Evolutionary conservation across 2,888 invertebrate genomes (phyloP).

Genomic region (Cataglyphis altisquamis): DNA sequence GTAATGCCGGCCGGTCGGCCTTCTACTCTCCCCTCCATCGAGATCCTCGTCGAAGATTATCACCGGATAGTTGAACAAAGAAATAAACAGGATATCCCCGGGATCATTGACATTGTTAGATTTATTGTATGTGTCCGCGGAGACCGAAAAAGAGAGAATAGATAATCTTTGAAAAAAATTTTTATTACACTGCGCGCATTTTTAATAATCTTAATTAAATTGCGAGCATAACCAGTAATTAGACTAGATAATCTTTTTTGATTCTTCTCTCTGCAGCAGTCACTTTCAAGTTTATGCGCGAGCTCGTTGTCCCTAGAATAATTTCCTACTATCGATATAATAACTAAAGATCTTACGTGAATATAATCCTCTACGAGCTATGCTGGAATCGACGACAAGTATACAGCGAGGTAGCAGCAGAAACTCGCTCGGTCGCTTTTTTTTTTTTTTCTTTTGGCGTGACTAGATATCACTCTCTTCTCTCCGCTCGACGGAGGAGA

Average conservation of each 20-base stretch:
- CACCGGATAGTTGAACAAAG: conserved; percentile 24
- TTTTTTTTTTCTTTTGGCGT: neutral
- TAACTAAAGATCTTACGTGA: conserved; percentile 23
- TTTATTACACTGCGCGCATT: neutral
- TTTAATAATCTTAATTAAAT: conserved; percentile 22
- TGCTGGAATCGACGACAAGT: conserved; percentile 1
- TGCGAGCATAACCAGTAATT: conserved; percentile 6
- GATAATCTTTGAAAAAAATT: neutral
- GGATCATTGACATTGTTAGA: neutral
- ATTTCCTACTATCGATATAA: conserved; percentile 26
- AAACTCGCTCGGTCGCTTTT: conserved; percentile 27
- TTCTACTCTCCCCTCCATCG: conserved; percentile 36
- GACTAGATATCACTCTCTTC: conserved; percentile 32
- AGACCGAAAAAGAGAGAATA: neutral
- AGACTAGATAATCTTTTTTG: conserved; percentile 7
- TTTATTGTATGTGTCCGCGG: neutral
- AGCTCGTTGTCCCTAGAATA: neutral
- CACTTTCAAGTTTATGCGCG: conserved; percentile 11
- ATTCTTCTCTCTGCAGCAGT: neutral
- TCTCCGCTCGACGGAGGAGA: conserved; percentile 19
- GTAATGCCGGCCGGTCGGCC: conserved; percentile 61
- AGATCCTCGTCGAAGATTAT: conserved; percentile 40
- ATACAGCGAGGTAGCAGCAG: neutral
- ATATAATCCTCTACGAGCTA: neutral
- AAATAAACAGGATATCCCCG: conserved; percentile 22